phyloP scores from a whole-genome alignment of 1,140 invertebrate genomes.

The Oryzaephilus surinamensis region DNA sequence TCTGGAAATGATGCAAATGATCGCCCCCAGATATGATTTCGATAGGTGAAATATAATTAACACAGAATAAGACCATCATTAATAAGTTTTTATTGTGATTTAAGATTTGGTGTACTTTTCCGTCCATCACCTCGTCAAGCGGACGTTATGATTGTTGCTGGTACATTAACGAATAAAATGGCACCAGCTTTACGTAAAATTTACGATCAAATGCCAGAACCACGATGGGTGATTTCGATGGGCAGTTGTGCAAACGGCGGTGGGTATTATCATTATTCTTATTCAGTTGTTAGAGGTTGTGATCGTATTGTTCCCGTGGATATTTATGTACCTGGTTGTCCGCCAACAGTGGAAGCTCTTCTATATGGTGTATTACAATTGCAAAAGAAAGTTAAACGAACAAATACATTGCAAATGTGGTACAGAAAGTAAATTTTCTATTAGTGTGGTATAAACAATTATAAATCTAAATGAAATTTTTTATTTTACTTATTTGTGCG shows the following conservation, averaged over 20 bases:
- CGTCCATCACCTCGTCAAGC: conserved; percentile 80
- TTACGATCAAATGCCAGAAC: conserved; percentile 82
- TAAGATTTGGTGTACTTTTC: conserved; percentile 40
- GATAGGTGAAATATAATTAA: conserved; percentile 49
- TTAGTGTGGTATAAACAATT: no score
- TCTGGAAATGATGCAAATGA: conserved; percentile 98
- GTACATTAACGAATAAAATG: conserved; percentile 98
- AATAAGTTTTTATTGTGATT: conserved; percentile 12
- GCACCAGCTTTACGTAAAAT: conserved; percentile 89
- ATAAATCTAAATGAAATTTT: no score
- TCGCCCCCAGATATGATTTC: conserved; percentile 87
- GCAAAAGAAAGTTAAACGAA: no score
- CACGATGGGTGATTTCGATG: conserved; percentile 91
- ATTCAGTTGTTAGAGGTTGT: conserved; percentile 79
- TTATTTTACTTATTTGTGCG: no score
- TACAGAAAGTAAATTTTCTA: no score
- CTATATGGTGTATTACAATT: conserved; percentile 89
- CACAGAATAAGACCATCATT: neutral
- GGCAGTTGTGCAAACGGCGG: conserved; percentile 98
- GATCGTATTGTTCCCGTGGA: conserved; percentile 97
- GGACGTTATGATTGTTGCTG: conserved; percentile 95
- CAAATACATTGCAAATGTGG: no score
- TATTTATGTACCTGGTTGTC: conserved; percentile 97
- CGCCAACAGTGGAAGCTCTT: conserved; percentile 92
- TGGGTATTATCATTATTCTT: conserved; percentile 90